Evolutionary conservation across 2,797 vertebrate species (phyloP).

Genomic region (Pseudochirops corinnae): DNA sequence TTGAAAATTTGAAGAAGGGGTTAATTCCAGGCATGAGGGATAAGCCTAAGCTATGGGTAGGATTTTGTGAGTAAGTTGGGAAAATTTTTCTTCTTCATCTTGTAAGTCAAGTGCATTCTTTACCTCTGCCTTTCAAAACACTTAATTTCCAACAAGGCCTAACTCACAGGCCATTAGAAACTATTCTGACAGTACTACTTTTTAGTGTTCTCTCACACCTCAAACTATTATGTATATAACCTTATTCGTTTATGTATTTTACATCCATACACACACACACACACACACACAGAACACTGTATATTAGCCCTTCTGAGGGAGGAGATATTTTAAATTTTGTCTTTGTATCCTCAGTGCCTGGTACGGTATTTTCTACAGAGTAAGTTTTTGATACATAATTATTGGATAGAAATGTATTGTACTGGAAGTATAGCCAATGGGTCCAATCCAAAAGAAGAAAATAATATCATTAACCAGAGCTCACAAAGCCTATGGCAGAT

Average conservation of each 20-base stretch:
- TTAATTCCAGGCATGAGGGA: background rate
- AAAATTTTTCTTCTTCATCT: background rate
- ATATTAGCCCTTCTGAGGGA: background rate
- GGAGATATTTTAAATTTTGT: background rate
- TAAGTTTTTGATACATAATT: background rate
- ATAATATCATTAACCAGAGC: background rate
- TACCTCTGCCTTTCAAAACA: background rate
- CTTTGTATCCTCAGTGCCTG: background rate
- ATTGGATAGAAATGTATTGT: background rate
- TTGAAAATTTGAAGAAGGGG: background rate
- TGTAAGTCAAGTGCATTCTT: background rate
- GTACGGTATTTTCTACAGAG: background rate
- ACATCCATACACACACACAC: too few relatives aligned
- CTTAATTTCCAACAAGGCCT: background rate
- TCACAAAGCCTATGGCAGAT: constrained; percentile 23
- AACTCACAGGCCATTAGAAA: background rate
- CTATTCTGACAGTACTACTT: background rate
- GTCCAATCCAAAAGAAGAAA: background rate
- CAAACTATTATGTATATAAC: background rate
- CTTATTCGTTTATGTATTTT: background rate
- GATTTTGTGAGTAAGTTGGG: background rate
- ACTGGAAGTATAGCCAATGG: background rate
- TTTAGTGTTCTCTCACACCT: background rate
- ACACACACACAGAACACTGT: background rate
- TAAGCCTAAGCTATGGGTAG: background rate